Evolutionary conservation across 2,797 vertebrate genomes (phyloP).

Genomic region (Brachymystax lenok): DNA sequence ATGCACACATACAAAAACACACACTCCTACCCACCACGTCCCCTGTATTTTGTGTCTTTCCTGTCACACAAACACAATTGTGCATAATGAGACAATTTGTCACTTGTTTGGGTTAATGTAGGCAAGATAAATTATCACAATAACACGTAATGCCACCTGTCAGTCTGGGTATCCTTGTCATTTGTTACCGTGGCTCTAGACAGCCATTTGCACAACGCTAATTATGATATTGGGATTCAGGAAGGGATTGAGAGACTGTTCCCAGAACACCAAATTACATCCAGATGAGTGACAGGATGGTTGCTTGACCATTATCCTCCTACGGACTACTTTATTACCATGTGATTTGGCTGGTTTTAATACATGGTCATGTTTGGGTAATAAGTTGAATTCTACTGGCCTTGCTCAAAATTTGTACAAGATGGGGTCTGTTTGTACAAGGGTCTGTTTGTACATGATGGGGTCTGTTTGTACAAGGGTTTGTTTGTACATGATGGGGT

Average conservation of each 20-base stretch:
- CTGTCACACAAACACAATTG: slow-evolving; percentile 47
- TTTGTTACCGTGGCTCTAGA: slow-evolving; percentile 60
- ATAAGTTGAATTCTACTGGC: neutral
- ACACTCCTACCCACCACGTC: slow-evolving; percentile 27
- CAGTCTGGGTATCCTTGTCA: slow-evolving; percentile 65
- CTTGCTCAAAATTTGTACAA: neutral
- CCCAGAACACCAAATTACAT: slow-evolving; percentile 58
- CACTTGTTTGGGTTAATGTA: slow-evolving; percentile 46
- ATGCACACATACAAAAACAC: slow-evolving; percentile 8
- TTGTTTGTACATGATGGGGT: too few species aligned
- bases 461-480: too few species aligned
- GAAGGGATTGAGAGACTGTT: slow-evolving; percentile 42
- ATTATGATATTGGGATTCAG: slow-evolving; percentile 71
- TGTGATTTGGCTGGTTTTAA: neutral
- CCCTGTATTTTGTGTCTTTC: neutral
- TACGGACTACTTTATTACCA: neutral
- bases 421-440: neutral
- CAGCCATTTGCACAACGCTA: slow-evolving; percentile 59
- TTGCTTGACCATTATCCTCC: neutral
- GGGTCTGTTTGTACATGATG: too few species aligned
- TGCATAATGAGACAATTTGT: slow-evolving; percentile 70
- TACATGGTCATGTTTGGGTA: neutral
- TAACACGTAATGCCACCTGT: slow-evolving; percentile 67
- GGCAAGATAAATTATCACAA: slow-evolving; percentile 51
- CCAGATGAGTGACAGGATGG: slow-evolving; percentile 9